phyloP scores from a whole-genome alignment of 1,140 invertebrate species.

The Mylabris phalerata region DNA sequence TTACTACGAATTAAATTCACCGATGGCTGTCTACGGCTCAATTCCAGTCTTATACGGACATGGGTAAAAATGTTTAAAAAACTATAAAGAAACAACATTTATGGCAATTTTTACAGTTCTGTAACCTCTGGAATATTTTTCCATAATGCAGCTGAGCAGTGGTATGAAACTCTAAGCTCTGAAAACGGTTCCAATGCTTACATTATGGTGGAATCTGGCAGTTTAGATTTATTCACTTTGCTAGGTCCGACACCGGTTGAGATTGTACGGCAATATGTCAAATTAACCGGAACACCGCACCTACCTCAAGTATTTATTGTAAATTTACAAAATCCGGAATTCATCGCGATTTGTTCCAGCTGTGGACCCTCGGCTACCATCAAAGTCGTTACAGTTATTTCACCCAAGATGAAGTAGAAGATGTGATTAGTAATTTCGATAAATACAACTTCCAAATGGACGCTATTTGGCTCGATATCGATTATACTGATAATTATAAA shows the following conservation, averaged over 20 bases:
- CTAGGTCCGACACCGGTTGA: conserved; percentile 79
- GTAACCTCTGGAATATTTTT: conserved; percentile 84
- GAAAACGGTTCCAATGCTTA: conserved; percentile 54
- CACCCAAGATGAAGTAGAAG: conserved; percentile 60
- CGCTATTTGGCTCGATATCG: conserved; percentile 70
- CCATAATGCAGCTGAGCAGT: conserved; percentile 96
- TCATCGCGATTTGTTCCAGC: conserved; percentile 38
- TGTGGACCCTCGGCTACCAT: conserved; percentile 53
- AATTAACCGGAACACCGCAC: conserved; percentile 67
- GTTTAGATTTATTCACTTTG: conserved; percentile 87
- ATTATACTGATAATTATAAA: conserved; percentile 66
- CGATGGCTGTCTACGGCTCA: conserved; percentile 92
- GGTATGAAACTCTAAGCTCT: conserved; percentile 83
- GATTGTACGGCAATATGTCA: conserved; percentile 79
- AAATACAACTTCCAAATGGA: conserved; percentile 63
- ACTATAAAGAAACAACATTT: background rate
- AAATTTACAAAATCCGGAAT: conserved; percentile 50
- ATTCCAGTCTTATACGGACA: conserved; percentile 91
- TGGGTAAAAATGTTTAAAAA: conserved; percentile 50
- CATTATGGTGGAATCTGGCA: conserved; percentile 88
- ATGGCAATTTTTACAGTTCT: conserved; percentile 79
- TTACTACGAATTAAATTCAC: conserved; percentile 88
- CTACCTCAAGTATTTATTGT: conserved; percentile 40
- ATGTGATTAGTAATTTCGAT: conserved; percentile 53
- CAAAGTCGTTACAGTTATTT: conserved; percentile 73